Evolutionary conservation across 2,888 invertebrate genomes (phyloP).

Genomic region (Sminthurinus aureus): DNA sequence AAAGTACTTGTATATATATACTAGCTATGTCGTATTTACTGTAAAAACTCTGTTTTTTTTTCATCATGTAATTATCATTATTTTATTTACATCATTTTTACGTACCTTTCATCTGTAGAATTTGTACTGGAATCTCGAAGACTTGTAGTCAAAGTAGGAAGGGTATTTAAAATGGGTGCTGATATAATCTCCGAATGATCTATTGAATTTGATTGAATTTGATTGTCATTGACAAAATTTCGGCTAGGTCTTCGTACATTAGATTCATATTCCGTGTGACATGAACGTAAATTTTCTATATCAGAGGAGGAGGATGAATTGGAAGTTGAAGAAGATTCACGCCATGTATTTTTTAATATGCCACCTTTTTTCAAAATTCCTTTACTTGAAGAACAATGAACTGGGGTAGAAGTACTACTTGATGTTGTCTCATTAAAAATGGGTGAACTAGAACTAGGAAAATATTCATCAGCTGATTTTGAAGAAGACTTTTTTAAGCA

Average conservation of each 20-base stretch:
- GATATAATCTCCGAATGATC: neutral
- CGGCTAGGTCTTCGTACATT: slow-evolving; percentile 21
- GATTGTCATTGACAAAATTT: slow-evolving; percentile 15
- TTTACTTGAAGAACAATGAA: slow-evolving; percentile 24
- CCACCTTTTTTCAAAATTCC: slow-evolving; percentile 47
- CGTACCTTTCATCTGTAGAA: neutral
- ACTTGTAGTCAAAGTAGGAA: neutral
- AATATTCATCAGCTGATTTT: slow-evolving; percentile 42
- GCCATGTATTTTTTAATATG: slow-evolving; percentile 38
- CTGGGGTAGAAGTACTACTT: neutral
- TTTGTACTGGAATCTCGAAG: neutral
- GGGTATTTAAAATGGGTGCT: neutral
- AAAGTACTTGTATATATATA: too few relatives aligned
- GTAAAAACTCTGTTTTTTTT: too few relatives aligned
- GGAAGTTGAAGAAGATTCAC: slow-evolving; percentile 40
- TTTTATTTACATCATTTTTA: neutral
- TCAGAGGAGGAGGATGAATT: slow-evolving; percentile 35
- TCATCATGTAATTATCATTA: neutral
- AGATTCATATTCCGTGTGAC: slow-evolving; percentile 24
- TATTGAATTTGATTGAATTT: too few relatives aligned
- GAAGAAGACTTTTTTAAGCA: slow-evolving; percentile 51
- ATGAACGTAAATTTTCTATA: slow-evolving; percentile 32
- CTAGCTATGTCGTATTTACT: too few relatives aligned
- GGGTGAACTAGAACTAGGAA: neutral
- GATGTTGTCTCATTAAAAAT: slow-evolving; percentile 4